These are phyloP conservation scores for Sylvietta virens DNA, from an alignment of 2,113 vertebrate species.

Conservation along the genomic window DNA sequence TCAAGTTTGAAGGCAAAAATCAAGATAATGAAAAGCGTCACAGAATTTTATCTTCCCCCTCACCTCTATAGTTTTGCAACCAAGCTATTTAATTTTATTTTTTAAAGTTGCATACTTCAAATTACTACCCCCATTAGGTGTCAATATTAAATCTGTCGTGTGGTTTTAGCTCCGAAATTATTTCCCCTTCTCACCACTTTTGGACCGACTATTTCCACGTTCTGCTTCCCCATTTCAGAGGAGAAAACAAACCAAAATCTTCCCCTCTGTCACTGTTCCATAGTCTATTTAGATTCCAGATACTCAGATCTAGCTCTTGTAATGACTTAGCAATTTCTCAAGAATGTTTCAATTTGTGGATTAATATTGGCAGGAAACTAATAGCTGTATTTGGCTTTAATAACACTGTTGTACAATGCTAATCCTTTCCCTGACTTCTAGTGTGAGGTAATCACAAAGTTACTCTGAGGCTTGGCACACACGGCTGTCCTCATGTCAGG, in stretches of 20 bases:
- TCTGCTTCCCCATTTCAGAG: neutral
- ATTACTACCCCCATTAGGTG: neutral
- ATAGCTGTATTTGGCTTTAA: neutral
- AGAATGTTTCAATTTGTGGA: neutral
- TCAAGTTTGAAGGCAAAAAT: conserved; percentile 7
- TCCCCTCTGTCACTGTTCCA: neutral
- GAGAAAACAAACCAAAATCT: neutral
- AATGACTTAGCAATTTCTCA: neutral
- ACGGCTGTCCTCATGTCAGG: neutral
- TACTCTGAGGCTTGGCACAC: neutral
- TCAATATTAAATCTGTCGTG: neutral
- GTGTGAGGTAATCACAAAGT: neutral
- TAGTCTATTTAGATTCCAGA: neutral
- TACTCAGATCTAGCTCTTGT: neutral
- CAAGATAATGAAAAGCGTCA: neutral
- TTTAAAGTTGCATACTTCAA: neutral
- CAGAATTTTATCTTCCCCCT: neutral
- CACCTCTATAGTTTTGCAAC: neutral
- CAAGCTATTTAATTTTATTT: neutral
- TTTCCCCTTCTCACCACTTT: neutral
- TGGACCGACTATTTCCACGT: neutral
- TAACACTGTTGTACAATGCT: neutral
- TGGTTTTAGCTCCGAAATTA: neutral
- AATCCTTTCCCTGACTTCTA: neutral
- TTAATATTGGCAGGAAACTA: neutral